Evolutionary conservation across 2,888 invertebrate species (phyloP), one percentile per base, ranked within the genome.

Genomic region (Silvanus unidentatus): DNA sequence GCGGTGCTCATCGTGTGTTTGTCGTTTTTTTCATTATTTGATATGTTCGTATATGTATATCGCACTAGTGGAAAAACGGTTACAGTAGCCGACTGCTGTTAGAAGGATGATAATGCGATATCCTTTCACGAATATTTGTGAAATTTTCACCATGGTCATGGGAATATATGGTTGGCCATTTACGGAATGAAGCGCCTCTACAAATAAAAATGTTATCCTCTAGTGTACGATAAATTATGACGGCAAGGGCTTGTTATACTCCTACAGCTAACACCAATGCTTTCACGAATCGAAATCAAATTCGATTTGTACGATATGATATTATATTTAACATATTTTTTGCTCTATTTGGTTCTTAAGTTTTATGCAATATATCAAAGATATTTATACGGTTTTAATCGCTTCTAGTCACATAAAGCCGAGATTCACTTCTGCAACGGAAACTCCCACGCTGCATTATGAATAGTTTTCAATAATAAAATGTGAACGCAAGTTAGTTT

Each of bases 131-230:
- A 60, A 58, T 58, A 60, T 62, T 63, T 57, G 60, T 53, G 58
- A 62, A 59, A 62, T 62, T 62, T n/a, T 5, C 52, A 53, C 55
- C 53, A 54, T 54, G 59, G 55, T 52, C 60, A 58, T 53, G 57
- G 58, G 56, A 63, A 65, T 65, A 64, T 64, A 65, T 62, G 59
- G 32, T 57, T 55, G 53, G 60, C 62, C 64, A 64, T 65, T 65
- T 65, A 61, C 62, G 55, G 60, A 61, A 62, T 59, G 64, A 65
- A 60, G 60, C 64, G 63, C 56, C 57, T 61, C 62, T 60, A 59
- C 64, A 62, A 66, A 66, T 66, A 66, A 66, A 66, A 65, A 65
- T 65, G 64, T 65, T 64, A 63, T 62, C 59, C 66, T 62, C 64
- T 48, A 43, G 64, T 58, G 66, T 50, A 53, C 64, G 45, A 63